Conservation (phyloP, 2,888 invertebrate genomes). For the Dinocampus coccinellae region DNA sequence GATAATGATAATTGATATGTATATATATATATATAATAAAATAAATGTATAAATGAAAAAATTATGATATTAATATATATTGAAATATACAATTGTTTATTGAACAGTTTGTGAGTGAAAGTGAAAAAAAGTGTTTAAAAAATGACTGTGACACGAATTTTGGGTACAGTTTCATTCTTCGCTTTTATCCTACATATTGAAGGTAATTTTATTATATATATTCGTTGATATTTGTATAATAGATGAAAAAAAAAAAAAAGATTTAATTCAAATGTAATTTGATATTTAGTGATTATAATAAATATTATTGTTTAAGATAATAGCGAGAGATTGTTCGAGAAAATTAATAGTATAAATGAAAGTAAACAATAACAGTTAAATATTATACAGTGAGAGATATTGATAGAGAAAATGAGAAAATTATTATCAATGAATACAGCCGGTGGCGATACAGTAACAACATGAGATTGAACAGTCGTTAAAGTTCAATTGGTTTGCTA, state of each 20-base stretch:
- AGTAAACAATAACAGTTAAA: background rate
- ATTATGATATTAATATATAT: too few relatives aligned
- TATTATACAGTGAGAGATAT: background rate
- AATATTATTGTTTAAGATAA: too few relatives aligned
- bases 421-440: slow-evolving; percentile 60
- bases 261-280: too few relatives aligned
- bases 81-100: background rate
- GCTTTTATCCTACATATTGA: slow-evolving; percentile 36
- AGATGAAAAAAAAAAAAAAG: too few relatives aligned
- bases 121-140: background rate
- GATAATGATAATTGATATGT: too few relatives aligned
- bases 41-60: too few relatives aligned
- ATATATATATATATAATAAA: too few relatives aligned
- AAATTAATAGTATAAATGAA: too few relatives aligned
- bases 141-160: slow-evolving; percentile 38
- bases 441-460: slow-evolving; percentile 40
- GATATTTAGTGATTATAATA: too few relatives aligned
- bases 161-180: slow-evolving; percentile 36
- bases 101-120: background rate
- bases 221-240: too few relatives aligned
- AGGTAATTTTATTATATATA: slow-evolving; percentile 34
- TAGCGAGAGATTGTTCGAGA: too few relatives aligned
- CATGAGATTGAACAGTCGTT: slow-evolving; percentile 57
- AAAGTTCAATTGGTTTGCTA: slow-evolving; percentile 64
- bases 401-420: slow-evolving; percentile 36